Evolutionary conservation across 2,888 invertebrate species (phyloP), one percentile per base, ranked within the genome.

Genomic region (Drosophila stalkeri): DNA sequence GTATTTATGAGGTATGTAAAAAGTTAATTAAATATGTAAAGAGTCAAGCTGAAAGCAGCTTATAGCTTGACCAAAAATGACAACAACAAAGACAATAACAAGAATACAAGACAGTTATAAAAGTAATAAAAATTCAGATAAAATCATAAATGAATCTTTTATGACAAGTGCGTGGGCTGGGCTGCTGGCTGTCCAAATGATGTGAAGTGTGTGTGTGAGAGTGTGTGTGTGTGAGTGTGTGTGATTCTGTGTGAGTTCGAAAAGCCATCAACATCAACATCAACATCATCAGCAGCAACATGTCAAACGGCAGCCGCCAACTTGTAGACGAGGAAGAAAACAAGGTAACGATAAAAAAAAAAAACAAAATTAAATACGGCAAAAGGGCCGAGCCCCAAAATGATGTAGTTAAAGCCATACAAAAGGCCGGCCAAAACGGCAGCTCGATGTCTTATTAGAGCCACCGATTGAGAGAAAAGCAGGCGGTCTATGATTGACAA

Each of bases 101-200:
- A 39, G 35, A 27, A 39, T 46, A 52, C 59, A 64, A 39, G 39
- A n/a, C 37, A 54, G 55, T 27, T 39, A 55, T 23, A 44, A 39
- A 49, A 8, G 60, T 16, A 33, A 52, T 20, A 43, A 73, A 80
- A 62, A 47, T 7, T 49, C 33, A 55, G 75, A 80, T 75, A 83
- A 80, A 81, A 79, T 80, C 68, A 71, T 87, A 81, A 82, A 87
- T 80, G 85, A 87, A 85, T 85, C 82, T 85, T 85, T 89, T 89
- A 80, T 86, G 85, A 86, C 85, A 86, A 86, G 88, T 86, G 85
- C 88, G 85, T 86, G 88, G 90, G 85, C 54, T 71, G 72, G 57
- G 43, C 54, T 35, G 37, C 44, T 18, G 72, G 57, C 62, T 75
- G 75, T 79, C 79, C 60, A 78, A 81, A 82, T 66, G 64, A 81